These are phyloP conservation scores for Paracentrotus lividus DNA, from an alignment of 53 echinoderm and acorn worm species.

Conservation along the genomic window DNA sequence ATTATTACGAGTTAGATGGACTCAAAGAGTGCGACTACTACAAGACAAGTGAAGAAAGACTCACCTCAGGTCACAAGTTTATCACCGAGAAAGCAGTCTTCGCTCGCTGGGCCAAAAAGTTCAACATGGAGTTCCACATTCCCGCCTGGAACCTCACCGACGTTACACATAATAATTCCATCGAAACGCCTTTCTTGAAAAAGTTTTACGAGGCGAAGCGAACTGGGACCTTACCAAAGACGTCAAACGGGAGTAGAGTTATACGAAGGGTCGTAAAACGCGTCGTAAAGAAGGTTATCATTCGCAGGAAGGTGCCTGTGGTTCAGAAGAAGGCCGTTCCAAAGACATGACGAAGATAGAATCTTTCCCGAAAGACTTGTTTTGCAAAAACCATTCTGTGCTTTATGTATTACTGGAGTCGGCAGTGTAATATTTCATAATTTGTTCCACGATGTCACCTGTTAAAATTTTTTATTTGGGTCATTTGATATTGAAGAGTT, in stretches of 20 bases:
- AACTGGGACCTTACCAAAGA: conserved; percentile 51
- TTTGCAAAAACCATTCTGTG: neutral
- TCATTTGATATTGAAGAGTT: neutral
- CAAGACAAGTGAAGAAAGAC: conserved; percentile 83
- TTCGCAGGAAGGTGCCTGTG: conserved; percentile 83
- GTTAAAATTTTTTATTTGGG: neutral
- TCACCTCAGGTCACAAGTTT: conserved; percentile 88
- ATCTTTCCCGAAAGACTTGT: neutral
- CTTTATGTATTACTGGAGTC: neutral
- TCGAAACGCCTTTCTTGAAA: conserved; percentile 92
- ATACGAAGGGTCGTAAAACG: conserved; percentile 79
- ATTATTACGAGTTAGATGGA: conserved; percentile 88
- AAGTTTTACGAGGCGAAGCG: conserved; percentile 86
- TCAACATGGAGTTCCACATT: conserved; percentile 83
- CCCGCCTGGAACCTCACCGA: conserved; percentile 85
- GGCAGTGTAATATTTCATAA: neutral
- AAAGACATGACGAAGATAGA: neutral
- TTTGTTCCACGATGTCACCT: neutral
- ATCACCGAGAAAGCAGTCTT: conserved; percentile 98
- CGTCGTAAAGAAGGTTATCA: conserved; percentile 86
- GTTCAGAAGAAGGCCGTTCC: conserved; percentile 43
- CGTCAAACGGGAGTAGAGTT: conserved; percentile 67
- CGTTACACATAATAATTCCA: conserved; percentile 53
- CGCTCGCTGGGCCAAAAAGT: conserved; percentile 91
- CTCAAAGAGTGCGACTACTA: conserved; percentile 89